Evolutionary conservation across 2,113 vertebrate species (phyloP).

Genomic region (Setophaga kirtlandii): DNA sequence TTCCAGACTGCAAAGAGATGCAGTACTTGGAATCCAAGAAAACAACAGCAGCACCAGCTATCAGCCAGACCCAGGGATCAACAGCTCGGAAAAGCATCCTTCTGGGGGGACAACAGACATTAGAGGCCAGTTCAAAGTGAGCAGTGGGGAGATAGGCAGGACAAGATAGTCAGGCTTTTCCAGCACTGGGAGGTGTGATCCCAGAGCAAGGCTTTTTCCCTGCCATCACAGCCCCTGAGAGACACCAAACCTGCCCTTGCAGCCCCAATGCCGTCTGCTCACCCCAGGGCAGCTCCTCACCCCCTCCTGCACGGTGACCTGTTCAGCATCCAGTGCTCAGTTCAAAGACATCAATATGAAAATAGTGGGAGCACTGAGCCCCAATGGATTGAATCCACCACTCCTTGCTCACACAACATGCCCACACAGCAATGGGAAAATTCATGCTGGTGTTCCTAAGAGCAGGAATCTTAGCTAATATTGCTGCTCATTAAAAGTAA

Average conservation of each 20-base stretch:
- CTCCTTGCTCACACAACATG: neutral
- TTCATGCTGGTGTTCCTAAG: neutral
- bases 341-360: neutral
- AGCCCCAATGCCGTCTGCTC: accelerated
- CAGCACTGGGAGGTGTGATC: neutral
- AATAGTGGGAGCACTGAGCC: neutral
- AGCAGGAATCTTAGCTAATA: neutral
- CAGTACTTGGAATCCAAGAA: neutral
- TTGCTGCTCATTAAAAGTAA: neutral
- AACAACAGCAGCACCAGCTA: accelerated
- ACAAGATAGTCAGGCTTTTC: neutral
- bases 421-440: neutral
- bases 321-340: neutral
- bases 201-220: neutral
- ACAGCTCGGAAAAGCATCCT: neutral
- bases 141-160: neutral
- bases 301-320: neutral
- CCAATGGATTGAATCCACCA: neutral
- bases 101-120: neutral
- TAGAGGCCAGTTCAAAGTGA: neutral
- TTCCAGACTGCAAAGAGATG: neutral
- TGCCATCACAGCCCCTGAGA: neutral
- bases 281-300: neutral
- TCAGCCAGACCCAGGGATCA: neutral
- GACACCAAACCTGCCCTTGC: neutral